phyloP scores from a whole-genome alignment of 2,888 invertebrate genomes.

The Cerastis leucographa region DNA sequence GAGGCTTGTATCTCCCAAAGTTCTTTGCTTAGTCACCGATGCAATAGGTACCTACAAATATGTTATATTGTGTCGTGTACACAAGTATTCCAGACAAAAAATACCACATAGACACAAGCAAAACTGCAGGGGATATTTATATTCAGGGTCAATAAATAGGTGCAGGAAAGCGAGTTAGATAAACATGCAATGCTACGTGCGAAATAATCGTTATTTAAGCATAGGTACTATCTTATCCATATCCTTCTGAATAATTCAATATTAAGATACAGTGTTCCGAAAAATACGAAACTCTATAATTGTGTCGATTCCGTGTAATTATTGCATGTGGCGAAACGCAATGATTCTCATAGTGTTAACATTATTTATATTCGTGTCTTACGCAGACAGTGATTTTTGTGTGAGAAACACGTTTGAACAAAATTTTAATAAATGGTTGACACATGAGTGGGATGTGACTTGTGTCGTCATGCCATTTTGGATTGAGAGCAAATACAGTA shows the following conservation, averaged over 20 bases:
- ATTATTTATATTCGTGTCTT: slow-evolving; percentile 37
- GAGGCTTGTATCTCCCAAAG: not conserved
- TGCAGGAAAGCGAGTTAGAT: slow-evolving; percentile 11
- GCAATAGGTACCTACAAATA: slow-evolving; percentile 3
- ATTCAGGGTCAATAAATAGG: not conserved
- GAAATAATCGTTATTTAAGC: slow-evolving; percentile 34
- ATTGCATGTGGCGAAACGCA: slow-evolving; percentile 46
- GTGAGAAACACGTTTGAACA: slow-evolving; percentile 73
- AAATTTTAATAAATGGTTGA: slow-evolving; percentile 69
- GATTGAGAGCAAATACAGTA: slow-evolving; percentile 62
- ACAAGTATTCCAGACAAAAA: slow-evolving; percentile 11
- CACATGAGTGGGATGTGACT: slow-evolving; percentile 49
- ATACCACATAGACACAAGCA: not conserved
- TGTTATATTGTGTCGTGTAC: slow-evolving; percentile 12
- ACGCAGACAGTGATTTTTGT: slow-evolving; percentile 71
- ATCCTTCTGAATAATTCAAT: slow-evolving; percentile 35
- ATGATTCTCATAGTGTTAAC: slow-evolving; percentile 62
- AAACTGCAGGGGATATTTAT: slow-evolving; percentile 27
- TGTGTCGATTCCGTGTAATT: slow-evolving; percentile 54
- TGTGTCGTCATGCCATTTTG: slow-evolving; percentile 67
- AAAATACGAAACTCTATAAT: slow-evolving; percentile 52
- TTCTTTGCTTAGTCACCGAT: not conserved
- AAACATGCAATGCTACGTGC: slow-evolving; percentile 17
- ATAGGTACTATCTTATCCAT: slow-evolving; percentile 43
- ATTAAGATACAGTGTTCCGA: slow-evolving; percentile 57